phyloP scores from a whole-genome alignment of 2,113 vertebrate species.

The Paramisgurnus dabryanus region DNA sequence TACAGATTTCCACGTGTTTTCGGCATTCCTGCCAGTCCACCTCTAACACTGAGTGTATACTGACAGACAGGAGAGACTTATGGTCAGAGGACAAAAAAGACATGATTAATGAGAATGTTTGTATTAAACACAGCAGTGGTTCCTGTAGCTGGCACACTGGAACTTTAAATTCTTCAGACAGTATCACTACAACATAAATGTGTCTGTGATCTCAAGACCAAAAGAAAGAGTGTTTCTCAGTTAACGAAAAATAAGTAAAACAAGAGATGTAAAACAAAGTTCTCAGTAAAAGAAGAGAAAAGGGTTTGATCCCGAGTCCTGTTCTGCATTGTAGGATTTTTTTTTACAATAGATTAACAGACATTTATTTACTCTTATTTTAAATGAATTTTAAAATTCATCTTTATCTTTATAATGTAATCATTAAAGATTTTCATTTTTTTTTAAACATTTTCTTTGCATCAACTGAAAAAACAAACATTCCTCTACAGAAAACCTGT shows the following conservation, averaged over 20 bases:
- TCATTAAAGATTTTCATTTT: too few relatives aligned
- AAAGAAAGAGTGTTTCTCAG: neutral
- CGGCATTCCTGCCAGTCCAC: constrained; percentile 77
- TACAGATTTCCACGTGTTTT: constrained; percentile 88
- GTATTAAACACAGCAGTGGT: constrained; percentile 81
- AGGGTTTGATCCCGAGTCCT: too few relatives aligned
- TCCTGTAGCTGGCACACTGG: constrained; percentile 88
- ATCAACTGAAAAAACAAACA: too few relatives aligned
- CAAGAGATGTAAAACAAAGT: too few relatives aligned
- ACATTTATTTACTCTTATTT: too few relatives aligned
- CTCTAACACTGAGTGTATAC: constrained; percentile 84
- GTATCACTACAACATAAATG: constrained; percentile 79
- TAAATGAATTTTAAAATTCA: too few relatives aligned
- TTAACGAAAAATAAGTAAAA: neutral
- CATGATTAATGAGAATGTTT: constrained; percentile 85
- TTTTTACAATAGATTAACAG: too few relatives aligned
- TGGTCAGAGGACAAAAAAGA: constrained; percentile 79
- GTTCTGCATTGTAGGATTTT: too few relatives aligned
- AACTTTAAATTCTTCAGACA: constrained; percentile 74
- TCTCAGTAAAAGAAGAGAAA: too few relatives aligned
- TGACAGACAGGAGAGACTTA: constrained; percentile 83
- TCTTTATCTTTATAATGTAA: too few relatives aligned
- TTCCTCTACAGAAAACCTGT: too few relatives aligned
- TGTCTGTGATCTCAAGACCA: constrained; percentile 80
- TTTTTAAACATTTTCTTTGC: too few relatives aligned